These are phyloP conservation scores for Crematogaster levior DNA, from an alignment of 2,888 invertebrate species.

Conservation along the genomic window DNA sequence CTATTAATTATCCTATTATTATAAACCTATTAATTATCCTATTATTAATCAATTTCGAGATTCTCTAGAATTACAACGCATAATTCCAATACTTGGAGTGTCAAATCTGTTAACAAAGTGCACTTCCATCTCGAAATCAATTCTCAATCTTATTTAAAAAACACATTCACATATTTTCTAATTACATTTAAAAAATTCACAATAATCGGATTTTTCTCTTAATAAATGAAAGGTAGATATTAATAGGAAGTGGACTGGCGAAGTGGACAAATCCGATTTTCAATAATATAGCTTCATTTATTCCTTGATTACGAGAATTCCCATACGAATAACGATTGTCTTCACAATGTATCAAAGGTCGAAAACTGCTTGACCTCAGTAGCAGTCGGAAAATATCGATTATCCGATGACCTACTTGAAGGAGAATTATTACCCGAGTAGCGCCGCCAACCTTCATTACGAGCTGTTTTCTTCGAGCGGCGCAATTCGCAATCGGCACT, in stretches of 20 bases:
- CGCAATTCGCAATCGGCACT: constrained; percentile 56
- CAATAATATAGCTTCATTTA: constrained; percentile 56
- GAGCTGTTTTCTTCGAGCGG: constrained; percentile 51
- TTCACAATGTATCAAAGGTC: constrained; percentile 65
- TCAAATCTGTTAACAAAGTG: no score
- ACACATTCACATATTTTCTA: not conserved
- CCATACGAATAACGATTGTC: constrained; percentile 59
- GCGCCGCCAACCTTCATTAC: constrained; percentile 66
- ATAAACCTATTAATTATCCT: no score
- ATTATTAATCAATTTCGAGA: not conserved
- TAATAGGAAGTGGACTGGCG: constrained; percentile 44
- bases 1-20: not conserved
- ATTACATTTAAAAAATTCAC: not conserved
- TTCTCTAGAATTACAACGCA: not conserved
- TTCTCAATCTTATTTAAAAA: not conserved
- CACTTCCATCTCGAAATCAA: no score
- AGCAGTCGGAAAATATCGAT: constrained; percentile 67
- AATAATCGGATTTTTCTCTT: not conserved
- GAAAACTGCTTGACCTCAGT: constrained; percentile 55
- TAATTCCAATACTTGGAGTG: not conserved
- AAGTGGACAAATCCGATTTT: constrained; percentile 48
- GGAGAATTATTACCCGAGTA: constrained; percentile 58
- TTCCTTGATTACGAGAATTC: constrained; percentile 54
- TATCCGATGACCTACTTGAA: constrained; percentile 69
- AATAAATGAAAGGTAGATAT: constrained; percentile 6